These are phyloP conservation scores for Pachyramphus minor DNA, from an alignment of 2,113 vertebrate species.

Conservation along the genomic window DNA sequence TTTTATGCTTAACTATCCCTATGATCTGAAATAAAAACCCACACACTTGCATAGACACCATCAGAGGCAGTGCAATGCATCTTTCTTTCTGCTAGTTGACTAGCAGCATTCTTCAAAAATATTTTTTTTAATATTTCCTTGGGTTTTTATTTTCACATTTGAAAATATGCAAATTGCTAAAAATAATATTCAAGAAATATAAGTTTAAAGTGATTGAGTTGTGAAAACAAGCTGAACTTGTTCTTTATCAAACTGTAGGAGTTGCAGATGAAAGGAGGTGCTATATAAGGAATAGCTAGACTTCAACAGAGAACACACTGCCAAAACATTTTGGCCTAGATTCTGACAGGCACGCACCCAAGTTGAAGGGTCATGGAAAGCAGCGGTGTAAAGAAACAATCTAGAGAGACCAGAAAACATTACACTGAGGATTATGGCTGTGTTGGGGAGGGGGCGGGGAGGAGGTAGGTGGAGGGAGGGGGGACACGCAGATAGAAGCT, in stretches of 20 bases:
- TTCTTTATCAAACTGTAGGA: conserved; percentile 59
- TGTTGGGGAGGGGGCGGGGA: background rate
- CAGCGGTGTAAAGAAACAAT: conserved; percentile 44
- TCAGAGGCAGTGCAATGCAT: background rate
- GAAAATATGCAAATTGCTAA: background rate
- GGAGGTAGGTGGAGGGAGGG: background rate
- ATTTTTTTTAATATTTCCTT: background rate
- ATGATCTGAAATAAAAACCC: background rate
- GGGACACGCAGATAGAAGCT: background rate
- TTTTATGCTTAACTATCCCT: background rate
- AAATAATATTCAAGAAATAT: background rate
- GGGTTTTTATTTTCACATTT: background rate
- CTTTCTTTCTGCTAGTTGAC: background rate
- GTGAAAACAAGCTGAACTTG: conserved; percentile 60
- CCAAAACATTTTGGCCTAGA: conserved; percentile 65
- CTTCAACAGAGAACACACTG: conserved; percentile 39
- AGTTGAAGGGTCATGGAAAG: conserved; percentile 61
- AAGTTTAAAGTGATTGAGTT: background rate
- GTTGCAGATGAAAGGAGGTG: conserved; percentile 56
- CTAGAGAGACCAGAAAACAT: conserved; percentile 25
- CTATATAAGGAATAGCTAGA: conserved; percentile 62
- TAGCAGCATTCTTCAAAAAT: background rate
- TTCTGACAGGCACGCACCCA: conserved; percentile 59
- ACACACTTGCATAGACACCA: background rate
- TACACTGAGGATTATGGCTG: background rate